Evolutionary conservation across 2,113 vertebrate genomes (phyloP), one percentile per base, ranked within the genome.

Genomic region (Malaclemys terrapin): DNA sequence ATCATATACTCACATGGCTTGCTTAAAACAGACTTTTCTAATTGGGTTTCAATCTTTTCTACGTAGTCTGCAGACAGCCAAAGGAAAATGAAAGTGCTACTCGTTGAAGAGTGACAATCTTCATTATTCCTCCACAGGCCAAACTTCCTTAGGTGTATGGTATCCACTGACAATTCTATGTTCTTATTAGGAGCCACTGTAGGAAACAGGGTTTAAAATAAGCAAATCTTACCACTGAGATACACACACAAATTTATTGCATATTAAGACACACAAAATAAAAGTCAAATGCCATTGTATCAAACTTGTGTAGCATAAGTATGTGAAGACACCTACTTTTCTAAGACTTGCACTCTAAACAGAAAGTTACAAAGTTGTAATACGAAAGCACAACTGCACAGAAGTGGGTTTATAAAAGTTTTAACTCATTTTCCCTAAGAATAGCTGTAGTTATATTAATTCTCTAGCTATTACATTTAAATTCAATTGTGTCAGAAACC

Each of bases 41-140:
- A 56, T 2, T 98, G 98, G 6, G 52, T 97, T 90, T 98, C 97
- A 89, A 99, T 87, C 9, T 97, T 96, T 50, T 98, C 97, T 57
- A 98, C 96, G 81, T 98, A 98, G 92, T 97, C 92, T 88, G 98
- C 95, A 50, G 98, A 98, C 52, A 99, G 95, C 97, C 97, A 99
- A 25, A 99, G 97, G 89, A 99, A 98, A 96, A 99, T 96, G 14
- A 98, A 69, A 49, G 97, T 91, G 69, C 89, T 87, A 81, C 54
- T 95, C 13, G 50, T 94, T 84, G 89, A 88, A 95, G 93, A 92
- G 53, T 95, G 97, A 79, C 88, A 91, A 87, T 75, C 93, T 82
- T 76, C 90, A 45, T 90, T 92, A 81, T 76, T 97, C 91, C 84
- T 97, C 98, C 98, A 99, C 81, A 98, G 76, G 9, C 98, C 98